phyloP scores from a whole-genome alignment of 92 coral and sea anemone species.

The Muricea muricata region DNA sequence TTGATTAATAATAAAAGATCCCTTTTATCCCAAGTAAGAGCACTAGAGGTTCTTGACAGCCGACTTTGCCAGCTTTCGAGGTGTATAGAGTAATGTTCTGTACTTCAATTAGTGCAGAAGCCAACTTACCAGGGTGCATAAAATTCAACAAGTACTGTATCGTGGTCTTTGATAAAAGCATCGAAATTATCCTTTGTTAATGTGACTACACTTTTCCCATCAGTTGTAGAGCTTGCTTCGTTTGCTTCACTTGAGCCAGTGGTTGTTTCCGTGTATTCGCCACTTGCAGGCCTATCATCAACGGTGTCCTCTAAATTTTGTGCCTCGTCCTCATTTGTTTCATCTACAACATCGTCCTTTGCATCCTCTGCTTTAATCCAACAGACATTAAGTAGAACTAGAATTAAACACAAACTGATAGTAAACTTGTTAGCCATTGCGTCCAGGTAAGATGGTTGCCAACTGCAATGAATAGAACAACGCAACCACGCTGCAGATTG shows the following conservation, averaged over 20 bases:
- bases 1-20: too few relatives aligned
- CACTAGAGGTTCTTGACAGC: too few relatives aligned
- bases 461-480: conserved; percentile 1
- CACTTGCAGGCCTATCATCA: conserved; percentile 6
- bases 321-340: conserved; percentile 23
- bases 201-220: conserved; percentile 87
- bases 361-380: conserved; percentile 42
- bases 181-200: conserved; percentile 83
- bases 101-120: too few relatives aligned
- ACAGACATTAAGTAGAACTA: conserved; percentile 8
- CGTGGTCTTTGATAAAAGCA: conserved; percentile 74
- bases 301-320: background rate
- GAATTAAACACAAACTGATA: background rate
- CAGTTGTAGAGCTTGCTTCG: conserved; percentile 51
- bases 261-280: background rate
- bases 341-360: conserved; percentile 37
- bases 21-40: too few relatives aligned
- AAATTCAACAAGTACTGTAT: conserved; percentile 85
- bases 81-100: too few relatives aligned
- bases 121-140: conserved; percentile 93
- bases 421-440: background rate
- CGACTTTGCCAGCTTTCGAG: too few relatives aligned
- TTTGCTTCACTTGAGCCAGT: background rate
- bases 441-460: background rate
- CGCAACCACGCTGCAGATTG: conserved; percentile 2